These are phyloP conservation scores for Phrynocephalus guinanensis DNA, from an alignment of 2,797 vertebrate species.

Conservation along the genomic window DNA sequence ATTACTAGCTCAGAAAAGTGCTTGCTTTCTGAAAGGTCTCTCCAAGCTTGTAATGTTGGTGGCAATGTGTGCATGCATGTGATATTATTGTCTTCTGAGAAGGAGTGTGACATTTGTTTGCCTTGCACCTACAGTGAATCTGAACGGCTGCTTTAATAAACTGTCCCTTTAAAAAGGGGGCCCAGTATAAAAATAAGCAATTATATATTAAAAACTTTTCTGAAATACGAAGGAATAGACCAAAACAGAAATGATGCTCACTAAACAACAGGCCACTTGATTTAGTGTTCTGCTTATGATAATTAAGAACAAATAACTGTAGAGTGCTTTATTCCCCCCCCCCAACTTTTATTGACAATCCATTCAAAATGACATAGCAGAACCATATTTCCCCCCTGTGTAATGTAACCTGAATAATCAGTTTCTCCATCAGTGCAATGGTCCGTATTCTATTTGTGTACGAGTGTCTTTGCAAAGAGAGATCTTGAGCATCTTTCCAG, in stretches of 20 bases:
- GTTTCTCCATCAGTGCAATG: background rate
- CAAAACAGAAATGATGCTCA: background rate
- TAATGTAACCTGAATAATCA: too few species aligned
- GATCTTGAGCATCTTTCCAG: background rate
- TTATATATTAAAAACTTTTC: background rate
- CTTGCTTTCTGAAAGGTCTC: background rate
- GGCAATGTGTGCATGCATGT: too few species aligned
- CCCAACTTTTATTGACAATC: too few species aligned
- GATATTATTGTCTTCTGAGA: background rate
- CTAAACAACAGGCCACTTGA: background rate
- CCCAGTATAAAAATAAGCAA: background rate
- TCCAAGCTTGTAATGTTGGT: background rate
- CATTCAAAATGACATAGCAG: too few species aligned
- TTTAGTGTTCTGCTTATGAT: background rate
- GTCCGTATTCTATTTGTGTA: too few species aligned
- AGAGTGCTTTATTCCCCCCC: background rate
- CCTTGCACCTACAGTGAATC: background rate
- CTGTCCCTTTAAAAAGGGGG: background rate
- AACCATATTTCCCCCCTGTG: too few species aligned
- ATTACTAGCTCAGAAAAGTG: background rate
- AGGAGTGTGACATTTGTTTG: constrained; percentile 2
- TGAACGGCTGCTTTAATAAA: background rate
- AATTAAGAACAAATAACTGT: background rate
- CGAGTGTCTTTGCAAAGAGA: background rate
- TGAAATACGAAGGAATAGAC: background rate